Base-by-base conservation (phyloP, 2,888 invertebrate species). In the Drosophila demipolita region DNA sequence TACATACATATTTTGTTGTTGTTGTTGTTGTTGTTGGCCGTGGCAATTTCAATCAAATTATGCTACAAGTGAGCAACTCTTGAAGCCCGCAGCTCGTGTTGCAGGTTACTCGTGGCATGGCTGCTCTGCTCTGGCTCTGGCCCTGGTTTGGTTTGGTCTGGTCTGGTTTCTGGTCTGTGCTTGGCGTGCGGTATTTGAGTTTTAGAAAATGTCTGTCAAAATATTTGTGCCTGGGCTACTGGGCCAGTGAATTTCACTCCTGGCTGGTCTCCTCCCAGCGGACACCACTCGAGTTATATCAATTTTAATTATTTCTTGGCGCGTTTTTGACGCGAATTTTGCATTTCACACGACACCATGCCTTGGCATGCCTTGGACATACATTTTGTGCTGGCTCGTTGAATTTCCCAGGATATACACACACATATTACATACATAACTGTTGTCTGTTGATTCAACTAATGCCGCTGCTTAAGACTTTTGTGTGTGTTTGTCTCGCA, bases 11-110 rank as follows among this genome's bases (percentile, higher is more conserved):
- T 20, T 36, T 23, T 48, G 42, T 45, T 48, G 12, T 15, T 57
- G 57, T 32, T 54, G 70, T 55, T 63, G 55, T 40, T 66, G 50
- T 23, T 62, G 33, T 52, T 40, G 54, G 67, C 60, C 76, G 66
- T 73, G 78, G 88, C 66, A 75, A 78, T 78, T 83, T 88, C 88
- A 86, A 86, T 86, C 85, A 88, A 86, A 86, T 86, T 86, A 88
- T 78, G 74, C 67, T 68, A 54, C 66, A 71, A 80, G 82, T 68
- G 80, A 71, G 72, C 79, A 76, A 60, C 79, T 53, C 55, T 66
- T 59, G 45, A 48, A 48, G 66, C 55, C 48, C 17, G 7, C 29
- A 40, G 32, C 60, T 69, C 54, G 11, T 32, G 52, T 53, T 29
- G 17, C 29, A 26, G 29, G 49, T 49, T 35, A 11, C 35, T 36